A percentile compares a stretch with the other conserved stretches of the same genome.
phyloP scores from a whole-genome alignment of 1,140 invertebrate species.

The Neodiprion lecontei region DNA sequence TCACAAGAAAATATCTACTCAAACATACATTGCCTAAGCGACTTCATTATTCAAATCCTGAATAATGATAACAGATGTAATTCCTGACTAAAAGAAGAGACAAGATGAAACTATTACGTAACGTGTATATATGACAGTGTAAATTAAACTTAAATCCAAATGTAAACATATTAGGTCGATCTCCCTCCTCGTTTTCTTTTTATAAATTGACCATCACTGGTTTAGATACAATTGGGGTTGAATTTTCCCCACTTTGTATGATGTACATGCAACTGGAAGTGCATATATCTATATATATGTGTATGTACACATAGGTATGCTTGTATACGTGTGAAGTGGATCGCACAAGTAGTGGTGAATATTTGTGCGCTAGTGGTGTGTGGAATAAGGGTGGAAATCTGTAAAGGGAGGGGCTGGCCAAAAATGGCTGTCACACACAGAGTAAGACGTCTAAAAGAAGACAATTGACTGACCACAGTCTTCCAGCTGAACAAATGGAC shows the following conservation, averaged over 20 bases:
- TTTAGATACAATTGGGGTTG: background rate
- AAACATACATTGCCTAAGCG: background rate
- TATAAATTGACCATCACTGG: background rate
- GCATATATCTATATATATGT: no score
- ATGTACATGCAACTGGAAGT: no score
- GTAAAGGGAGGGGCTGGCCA: conserved; percentile 52
- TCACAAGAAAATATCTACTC: background rate
- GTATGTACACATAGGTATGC: background rate
- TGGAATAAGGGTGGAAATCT: conserved; percentile 37
- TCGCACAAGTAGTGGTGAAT: background rate
- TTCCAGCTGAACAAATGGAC: conserved; percentile 42
- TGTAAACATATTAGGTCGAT: conserved; percentile 42
- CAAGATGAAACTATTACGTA: conserved; percentile 17
- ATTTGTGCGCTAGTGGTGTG: background rate
- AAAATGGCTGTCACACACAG: conserved; percentile 52
- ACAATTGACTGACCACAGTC: conserved; percentile 44
- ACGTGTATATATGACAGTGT: conserved; percentile 59
- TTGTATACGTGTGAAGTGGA: conserved; percentile 25
- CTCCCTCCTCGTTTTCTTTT: background rate
- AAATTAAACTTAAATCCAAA: conserved; percentile 56
- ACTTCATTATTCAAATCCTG: conserved; percentile 15
- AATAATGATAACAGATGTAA: conserved; percentile 15
- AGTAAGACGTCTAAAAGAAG: conserved; percentile 43
- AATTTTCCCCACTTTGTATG: background rate
- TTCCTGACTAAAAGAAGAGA: background rate